phyloP scores from a whole-genome alignment of 2,888 invertebrate species.

The Mactromeris polynyma region DNA sequence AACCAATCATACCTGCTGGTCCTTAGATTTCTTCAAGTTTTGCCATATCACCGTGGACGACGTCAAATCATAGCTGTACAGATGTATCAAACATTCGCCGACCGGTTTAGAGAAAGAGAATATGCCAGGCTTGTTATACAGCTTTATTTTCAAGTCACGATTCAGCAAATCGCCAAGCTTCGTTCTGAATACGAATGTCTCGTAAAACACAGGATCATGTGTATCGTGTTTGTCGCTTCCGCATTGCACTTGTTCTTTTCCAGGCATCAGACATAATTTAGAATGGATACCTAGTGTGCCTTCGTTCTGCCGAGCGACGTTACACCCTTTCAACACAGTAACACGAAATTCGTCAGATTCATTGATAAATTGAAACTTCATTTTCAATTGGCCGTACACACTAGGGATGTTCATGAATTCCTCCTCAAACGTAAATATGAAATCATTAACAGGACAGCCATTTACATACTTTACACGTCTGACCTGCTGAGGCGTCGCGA shows the following conservation, averaged over 20 bases:
- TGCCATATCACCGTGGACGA: constrained; percentile 59
- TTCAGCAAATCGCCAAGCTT: constrained; percentile 45
- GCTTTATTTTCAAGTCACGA: constrained; percentile 49
- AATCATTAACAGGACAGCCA: constrained; percentile 20
- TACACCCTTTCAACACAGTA: constrained; percentile 45
- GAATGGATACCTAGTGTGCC: constrained; percentile 49
- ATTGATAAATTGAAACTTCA: constrained; percentile 60
- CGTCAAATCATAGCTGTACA: constrained; percentile 57
- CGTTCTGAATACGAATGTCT: constrained; percentile 46
- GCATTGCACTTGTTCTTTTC: constrained; percentile 42
- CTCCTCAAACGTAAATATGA: constrained; percentile 57
- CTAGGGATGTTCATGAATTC: constrained; percentile 42
- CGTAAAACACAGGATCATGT: constrained; percentile 54
- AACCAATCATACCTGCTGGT: constrained; percentile 38
- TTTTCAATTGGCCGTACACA: constrained; percentile 58
- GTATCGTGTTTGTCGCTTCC: constrained; percentile 47
- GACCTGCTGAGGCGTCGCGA: constrained; percentile 45
- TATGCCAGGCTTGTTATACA: constrained; percentile 57
- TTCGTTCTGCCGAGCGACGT: constrained; percentile 23
- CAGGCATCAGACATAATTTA: constrained; percentile 50
- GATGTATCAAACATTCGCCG: constrained; percentile 47
- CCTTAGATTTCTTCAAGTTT: constrained; percentile 43
- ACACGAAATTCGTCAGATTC: constrained; percentile 43
- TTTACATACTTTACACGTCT: constrained; percentile 18
- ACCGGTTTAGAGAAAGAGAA: constrained; percentile 43